Conservation (phyloP, 2,888 invertebrate genomes). For the Nephrotoma guestfalica region DNA sequence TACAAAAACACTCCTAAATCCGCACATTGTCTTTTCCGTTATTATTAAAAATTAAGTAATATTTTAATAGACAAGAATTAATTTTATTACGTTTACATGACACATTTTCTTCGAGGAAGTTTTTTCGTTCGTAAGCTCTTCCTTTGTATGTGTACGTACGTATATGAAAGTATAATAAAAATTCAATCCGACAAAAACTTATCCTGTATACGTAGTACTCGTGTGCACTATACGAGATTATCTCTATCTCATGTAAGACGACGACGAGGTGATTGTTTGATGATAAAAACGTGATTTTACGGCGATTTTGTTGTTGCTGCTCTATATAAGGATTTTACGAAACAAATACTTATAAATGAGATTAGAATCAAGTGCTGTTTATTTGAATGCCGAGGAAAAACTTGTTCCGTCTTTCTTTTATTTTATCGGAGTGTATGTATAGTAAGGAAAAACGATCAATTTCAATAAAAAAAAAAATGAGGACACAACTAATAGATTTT, state of each 20-base stretch:
- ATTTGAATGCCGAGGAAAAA: not conserved
- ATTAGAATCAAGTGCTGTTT: not conserved
- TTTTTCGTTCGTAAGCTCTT: not conserved
- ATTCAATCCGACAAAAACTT: not conserved
- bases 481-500: not conserved
- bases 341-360: not conserved
- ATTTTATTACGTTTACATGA: not conserved
- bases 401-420: not conserved
- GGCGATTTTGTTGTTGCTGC: not conserved
- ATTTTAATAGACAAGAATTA: not conserved
- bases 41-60: not conserved
- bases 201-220: not conserved
- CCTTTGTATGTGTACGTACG: not conserved
- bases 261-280: not conserved
- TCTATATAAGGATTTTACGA: not conserved
- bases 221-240: too few relatives aligned
- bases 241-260: not conserved
- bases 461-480: not conserved
- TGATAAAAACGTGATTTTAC: not conserved
- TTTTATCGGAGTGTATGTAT: not conserved
- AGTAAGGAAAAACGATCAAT: not conserved
- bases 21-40: not conserved
- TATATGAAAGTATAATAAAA: not conserved
- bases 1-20: not conserved
- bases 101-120: not conserved